Base-by-base conservation (phyloP, 1,140 invertebrate genomes). In the Aphaenogaster ashmeadi region DNA sequence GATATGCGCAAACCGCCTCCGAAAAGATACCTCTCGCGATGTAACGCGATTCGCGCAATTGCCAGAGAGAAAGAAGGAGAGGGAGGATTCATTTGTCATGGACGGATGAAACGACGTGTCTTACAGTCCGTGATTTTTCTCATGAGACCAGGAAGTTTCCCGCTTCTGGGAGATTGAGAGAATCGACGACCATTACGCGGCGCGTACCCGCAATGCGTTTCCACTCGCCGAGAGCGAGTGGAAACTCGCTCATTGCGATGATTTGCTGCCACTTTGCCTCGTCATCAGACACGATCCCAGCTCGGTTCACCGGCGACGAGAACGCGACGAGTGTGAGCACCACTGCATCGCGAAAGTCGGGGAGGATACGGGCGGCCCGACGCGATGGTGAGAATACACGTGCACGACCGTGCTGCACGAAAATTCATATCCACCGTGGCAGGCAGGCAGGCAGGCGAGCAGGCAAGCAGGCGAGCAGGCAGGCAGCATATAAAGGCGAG, bases 351-450 rank as follows among this genome's bases (percentile, higher is more conserved):
- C 60, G 58, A 38, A 85, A 86, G 47, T 74, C 44, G 52, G 21
- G 38, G 64, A 90, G 90, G 88, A 90, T 90, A 90, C 87, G 88
- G 75, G 58, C 88, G 88, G 41, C 62, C 27, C 88, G 69, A 90
- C 6, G 41, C 41, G 21, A 69, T 60, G 90, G 89, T 91, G 89
- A 85, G 90, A 91, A 91, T 91, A 91, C 90, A 91, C 79, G 89
- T 90, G 90, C 89, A 90, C 78, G 69, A 87, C 64, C 78, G 85
- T 90, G 89, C 89, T 78, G 90, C 84, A 91, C 90, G 90, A 91
- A 91, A 91, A 91, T 91, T 91, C 90, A 91, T 91, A 91, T 91
- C 89, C 89, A 91, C 62, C 78, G 60, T 91, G 90, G 90, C 87
- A 89, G 87, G 75, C 89, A 80, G 74, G 88, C 80, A 69, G 4